Base-by-base conservation (phyloP, 2,888 invertebrate genomes). In the Dryocosmus kuriphilus region DNA sequence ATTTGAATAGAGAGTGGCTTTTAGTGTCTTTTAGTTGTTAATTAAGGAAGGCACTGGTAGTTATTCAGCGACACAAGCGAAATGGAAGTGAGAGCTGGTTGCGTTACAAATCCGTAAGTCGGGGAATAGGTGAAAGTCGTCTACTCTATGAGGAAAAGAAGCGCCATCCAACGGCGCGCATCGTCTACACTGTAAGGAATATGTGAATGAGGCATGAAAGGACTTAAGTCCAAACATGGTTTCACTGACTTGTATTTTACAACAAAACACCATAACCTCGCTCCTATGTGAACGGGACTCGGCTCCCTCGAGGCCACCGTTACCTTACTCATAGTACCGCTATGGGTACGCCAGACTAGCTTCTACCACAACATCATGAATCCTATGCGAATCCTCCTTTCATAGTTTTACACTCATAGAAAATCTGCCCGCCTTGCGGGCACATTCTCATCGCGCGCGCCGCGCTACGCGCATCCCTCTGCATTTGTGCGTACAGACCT, bases 301-400 rank as follows among this genome's bases (percentile, higher is more conserved):
- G 41, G n/a, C 51, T 30, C 71, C 51, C 24, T 51, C 71, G 51
- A 65, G 27, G n/a, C 51, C 71, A 51, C 71, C 71, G 85, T 84
- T 85, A 84, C 86, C 86, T 90, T 88, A 90, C 90, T 88, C 90
- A 89, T 82, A 85, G 81, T 89, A 88, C 89, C 89, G 89, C 89
- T 89, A 89, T 83, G 65, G 65, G 30, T 51, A 71, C 71, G 51
- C 0, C 51, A 71, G 71, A 71, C 71, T 51, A 51, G 46, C 19
- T 71, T 46, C n/a, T 27, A 27, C 46, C 7, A 46, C 19, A 46
- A 19, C 30, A 51, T 67, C 41, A 60, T 4, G 60, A 60, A 27
- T 60, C 16, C 24, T 24, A 27, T 60, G 27, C 27, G 6, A 60
- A 60, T 16, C 11, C 14, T 24, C 60, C 60, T 60, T 24, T 51